phyloP scores from a whole-genome alignment of 2,888 invertebrate genomes.

The Phortica magna region DNA sequence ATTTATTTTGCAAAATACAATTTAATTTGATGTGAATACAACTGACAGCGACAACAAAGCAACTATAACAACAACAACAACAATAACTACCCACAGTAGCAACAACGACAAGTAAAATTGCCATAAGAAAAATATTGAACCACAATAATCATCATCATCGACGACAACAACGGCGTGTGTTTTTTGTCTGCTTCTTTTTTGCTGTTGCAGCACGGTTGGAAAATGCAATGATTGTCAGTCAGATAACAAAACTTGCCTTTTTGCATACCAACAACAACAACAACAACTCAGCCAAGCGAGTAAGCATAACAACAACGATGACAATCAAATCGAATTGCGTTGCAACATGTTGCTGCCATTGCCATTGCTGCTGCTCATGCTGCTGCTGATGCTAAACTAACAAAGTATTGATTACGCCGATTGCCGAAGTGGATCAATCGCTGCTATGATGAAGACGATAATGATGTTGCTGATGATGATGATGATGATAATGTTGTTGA shows the following conservation, averaged over 20 bases:
- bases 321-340: conserved; percentile 43
- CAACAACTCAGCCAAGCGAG: conserved; percentile 6
- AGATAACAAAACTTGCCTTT: conserved; percentile 73
- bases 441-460: neutral
- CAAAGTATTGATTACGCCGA: conserved; percentile 70
- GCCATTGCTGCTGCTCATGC: conserved; percentile 40
- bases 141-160: conserved; percentile 69
- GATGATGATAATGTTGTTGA: conserved; percentile 52
- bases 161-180: conserved; percentile 49
- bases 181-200: conserved; percentile 47
- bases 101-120: conserved; percentile 39
- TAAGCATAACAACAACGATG: conserved; percentile 10
- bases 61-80: conserved; percentile 34
- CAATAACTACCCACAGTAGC: conserved; percentile 42
- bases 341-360: conserved; percentile 62
- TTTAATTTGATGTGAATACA: conserved; percentile 73
- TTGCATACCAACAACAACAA: conserved; percentile 68
- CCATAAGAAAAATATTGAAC: conserved; percentile 72
- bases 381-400: conserved; percentile 55
- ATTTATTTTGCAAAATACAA: conserved; percentile 71
- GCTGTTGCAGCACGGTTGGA: conserved; percentile 69
- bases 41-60: conserved; percentile 55
- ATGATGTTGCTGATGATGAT: conserved; percentile 12
- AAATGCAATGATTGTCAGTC: conserved; percentile 65
- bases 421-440: conserved; percentile 29